These are phyloP conservation scores for Acinonyx jubatus DNA, from an alignment of 2,113 vertebrate genomes.

Conservation along the genomic window DNA sequence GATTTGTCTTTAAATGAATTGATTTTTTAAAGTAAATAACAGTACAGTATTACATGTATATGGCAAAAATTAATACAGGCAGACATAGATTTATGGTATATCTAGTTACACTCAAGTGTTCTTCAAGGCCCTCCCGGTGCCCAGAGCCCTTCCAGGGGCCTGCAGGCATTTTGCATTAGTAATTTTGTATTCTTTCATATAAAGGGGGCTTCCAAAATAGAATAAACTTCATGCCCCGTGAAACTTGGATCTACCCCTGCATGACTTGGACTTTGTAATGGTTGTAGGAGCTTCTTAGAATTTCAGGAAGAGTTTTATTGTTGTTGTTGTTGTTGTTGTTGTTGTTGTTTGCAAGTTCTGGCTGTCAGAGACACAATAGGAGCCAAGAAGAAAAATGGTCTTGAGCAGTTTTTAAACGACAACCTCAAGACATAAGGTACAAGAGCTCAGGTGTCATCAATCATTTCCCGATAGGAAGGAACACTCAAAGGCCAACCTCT, in stretches of 20 bases:
- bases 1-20: neutral
- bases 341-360: neutral
- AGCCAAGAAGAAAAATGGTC: neutral
- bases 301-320: neutral
- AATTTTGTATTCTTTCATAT: neutral
- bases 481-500: neutral
- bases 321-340: neutral
- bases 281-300: neutral
- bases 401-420: neutral
- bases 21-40: neutral
- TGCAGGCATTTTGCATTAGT: neutral
- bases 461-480: neutral
- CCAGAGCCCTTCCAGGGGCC: neutral
- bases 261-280: neutral
- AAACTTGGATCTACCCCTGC: neutral
- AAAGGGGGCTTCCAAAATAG: neutral
- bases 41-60: neutral
- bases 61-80: neutral
- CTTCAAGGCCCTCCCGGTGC: neutral
- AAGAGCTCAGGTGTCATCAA: neutral
- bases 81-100: neutral
- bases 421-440: neutral
- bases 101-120: neutral
- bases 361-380: neutral
- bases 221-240: neutral